These are phyloP conservation scores for Oplegnathus fasciatus DNA, from an alignment of 2,113 vertebrate species.

Conservation along the genomic window DNA sequence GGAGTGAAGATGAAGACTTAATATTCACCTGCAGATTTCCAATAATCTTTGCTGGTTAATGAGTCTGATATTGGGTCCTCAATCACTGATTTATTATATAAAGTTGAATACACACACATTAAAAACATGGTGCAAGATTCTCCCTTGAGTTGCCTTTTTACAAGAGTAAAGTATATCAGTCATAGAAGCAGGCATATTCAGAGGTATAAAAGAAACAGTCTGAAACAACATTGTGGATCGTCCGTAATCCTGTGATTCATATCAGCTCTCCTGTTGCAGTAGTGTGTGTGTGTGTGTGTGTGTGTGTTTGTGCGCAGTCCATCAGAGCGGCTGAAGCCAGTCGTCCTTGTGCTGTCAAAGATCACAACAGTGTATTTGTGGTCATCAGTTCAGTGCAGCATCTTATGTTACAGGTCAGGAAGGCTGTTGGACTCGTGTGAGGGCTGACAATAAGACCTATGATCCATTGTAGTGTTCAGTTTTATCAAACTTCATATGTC, in stretches of 20 bases:
- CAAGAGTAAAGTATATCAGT: not conserved
- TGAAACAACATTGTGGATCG: not conserved
- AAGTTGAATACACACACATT: conserved; percentile 32
- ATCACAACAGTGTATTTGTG: conserved; percentile 16
- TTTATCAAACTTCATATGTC: not conserved
- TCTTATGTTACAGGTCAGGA: conserved; percentile 28
- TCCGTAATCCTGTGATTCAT: not conserved
- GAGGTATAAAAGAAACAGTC: not conserved
- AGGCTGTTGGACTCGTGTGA: conserved; percentile 18
- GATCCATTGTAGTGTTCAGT: too few species aligned
- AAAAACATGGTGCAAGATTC: conserved; percentile 17
- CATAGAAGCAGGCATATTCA: conserved; percentile 44
- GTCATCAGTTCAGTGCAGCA: conserved; percentile 8
- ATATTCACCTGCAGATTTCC: not conserved
- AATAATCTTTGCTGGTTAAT: not conserved
- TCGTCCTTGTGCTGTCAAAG: conserved; percentile 35
- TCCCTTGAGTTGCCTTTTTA: conserved; percentile 21
- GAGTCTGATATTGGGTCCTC: not conserved
- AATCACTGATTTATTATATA: conserved; percentile 55
- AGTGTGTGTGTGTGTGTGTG: not conserved
- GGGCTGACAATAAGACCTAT: not conserved
- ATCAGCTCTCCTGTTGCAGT: not conserved
- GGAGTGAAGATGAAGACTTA: not conserved
- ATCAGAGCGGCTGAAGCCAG: not conserved
- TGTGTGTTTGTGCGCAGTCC: not conserved